Conservation (phyloP, 2,797 vertebrate species). For the Allobates femoralis region DNA sequence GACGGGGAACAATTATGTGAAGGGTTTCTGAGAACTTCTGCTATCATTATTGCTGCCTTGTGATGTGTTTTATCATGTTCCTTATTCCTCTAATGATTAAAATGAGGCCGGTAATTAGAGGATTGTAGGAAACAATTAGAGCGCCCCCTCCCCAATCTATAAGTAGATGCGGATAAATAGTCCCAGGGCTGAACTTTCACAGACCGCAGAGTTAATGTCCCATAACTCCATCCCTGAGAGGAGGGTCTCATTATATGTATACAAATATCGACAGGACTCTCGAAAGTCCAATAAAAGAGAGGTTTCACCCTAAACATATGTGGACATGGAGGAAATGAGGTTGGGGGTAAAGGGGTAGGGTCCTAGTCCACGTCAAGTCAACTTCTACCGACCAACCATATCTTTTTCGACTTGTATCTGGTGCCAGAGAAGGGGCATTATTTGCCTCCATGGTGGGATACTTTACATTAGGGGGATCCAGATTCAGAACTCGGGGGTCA, state of each 20-base stretch:
- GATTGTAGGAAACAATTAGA: slow-evolving; percentile 43
- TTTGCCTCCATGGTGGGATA: too few species aligned
- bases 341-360: neutral
- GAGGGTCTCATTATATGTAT: neutral
- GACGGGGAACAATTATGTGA: slow-evolving; percentile 10
- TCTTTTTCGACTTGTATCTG: neutral
- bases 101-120: slow-evolving; percentile 45
- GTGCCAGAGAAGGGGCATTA: neutral
- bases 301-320: neutral
- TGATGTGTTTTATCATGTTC: slow-evolving; percentile 43
- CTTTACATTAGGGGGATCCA: too few species aligned
- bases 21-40: slow-evolving; percentile 18
- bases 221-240: slow-evolving; percentile 4
- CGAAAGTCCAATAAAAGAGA: too few species aligned
- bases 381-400: neutral
- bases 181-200: neutral
- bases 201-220: neutral
- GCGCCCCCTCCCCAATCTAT: neutral
- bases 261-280: neutral
- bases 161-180: neutral
- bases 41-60: slow-evolving; percentile 31
- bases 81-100: slow-evolving; percentile 37
- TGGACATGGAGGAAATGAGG: neutral
- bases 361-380: neutral
- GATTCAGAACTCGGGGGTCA: too few species aligned